A percentile compares a stretch with the other conserved stretches of the same genome.
Evolutionary conservation across 1,140 invertebrate species (phyloP).

Genomic region (Lepidurus packardi): DNA sequence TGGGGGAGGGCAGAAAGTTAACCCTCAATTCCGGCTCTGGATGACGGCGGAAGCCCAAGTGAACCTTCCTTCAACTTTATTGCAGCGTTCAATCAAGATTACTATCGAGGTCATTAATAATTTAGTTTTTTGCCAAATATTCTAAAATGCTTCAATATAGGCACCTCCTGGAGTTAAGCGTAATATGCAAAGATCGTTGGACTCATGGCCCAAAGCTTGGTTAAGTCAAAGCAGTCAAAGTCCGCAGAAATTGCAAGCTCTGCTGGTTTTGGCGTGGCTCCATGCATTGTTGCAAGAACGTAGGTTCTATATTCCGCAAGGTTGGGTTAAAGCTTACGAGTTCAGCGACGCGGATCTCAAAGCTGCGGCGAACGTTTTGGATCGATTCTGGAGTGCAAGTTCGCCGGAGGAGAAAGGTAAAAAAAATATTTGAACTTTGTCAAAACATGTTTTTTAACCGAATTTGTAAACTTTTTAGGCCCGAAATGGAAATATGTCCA

Average conservation of each 20-base stretch:
- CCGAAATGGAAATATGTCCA: constrained; percentile 61
- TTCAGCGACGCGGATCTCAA: constrained; percentile 78
- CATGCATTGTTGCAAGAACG: constrained; percentile 66
- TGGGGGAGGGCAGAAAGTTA: constrained; percentile 47
- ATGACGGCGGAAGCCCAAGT: constrained; percentile 64
- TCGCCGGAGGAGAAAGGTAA: constrained; percentile 20
- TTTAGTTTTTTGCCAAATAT: constrained; percentile 25
- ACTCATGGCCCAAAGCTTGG: constrained; percentile 50
- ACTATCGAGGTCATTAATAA: constrained; percentile 67
- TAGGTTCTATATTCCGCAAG: constrained; percentile 76
- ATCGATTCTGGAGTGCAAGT: constrained; percentile 48
- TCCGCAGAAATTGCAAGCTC: constrained; percentile 49
- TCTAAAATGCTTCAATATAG: constrained; percentile 41
- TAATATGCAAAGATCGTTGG: constrained; percentile 56
- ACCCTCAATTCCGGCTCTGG: constrained; percentile 65
- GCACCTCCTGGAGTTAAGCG: constrained; percentile 62
- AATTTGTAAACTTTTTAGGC: constrained; percentile 27
- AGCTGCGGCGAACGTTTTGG: constrained; percentile 66
- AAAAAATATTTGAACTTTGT: not conserved
- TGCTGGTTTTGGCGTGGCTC: constrained; percentile 70
- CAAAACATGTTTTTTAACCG: constrained; percentile 11
- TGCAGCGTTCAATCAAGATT: constrained; percentile 68
- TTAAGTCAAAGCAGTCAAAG: constrained; percentile 42
- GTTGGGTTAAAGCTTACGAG: constrained; percentile 85
- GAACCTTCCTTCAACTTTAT: constrained; percentile 58